Evolutionary conservation across 2,888 invertebrate genomes (phyloP).

Genomic region (Strigamia transsilvanica): DNA sequence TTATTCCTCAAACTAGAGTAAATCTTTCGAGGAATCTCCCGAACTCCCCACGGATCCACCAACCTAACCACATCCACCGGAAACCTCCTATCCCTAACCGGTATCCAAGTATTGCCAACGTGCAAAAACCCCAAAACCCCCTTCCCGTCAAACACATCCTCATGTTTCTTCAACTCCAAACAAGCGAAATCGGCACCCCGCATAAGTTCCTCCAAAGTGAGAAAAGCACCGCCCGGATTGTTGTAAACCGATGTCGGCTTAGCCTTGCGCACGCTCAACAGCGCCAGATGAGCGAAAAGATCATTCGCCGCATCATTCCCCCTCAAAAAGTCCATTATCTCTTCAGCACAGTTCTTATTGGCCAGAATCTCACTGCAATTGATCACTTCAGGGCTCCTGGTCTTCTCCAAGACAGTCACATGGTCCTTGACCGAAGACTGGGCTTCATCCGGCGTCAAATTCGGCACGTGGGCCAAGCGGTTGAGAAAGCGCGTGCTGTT

Average conservation of each 20-base stretch:
- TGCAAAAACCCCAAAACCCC: background rate
- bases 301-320: background rate
- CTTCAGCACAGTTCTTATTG: background rate
- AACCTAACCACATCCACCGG: background rate
- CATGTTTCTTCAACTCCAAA: background rate
- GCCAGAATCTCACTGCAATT: background rate
- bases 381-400: background rate
- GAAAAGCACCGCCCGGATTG: constrained; percentile 9
- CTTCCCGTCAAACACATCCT: background rate
- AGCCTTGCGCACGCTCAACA: background rate
- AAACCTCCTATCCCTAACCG: constrained; percentile 2
- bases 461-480: background rate
- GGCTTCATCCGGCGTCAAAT: background rate
- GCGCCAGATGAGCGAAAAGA: background rate
- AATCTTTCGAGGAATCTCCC: background rate
- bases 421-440: background rate
- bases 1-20: background rate
- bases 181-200: background rate
- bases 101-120: constrained; percentile 12
- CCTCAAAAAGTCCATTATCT: background rate
- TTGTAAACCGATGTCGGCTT: background rate
- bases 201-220: background rate
- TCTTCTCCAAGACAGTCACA: background rate
- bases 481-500: background rate
- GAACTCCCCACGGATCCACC: background rate